Base-by-base conservation (phyloP, 1,140 invertebrate species). In the Amphibalanus amphitrite region DNA sequence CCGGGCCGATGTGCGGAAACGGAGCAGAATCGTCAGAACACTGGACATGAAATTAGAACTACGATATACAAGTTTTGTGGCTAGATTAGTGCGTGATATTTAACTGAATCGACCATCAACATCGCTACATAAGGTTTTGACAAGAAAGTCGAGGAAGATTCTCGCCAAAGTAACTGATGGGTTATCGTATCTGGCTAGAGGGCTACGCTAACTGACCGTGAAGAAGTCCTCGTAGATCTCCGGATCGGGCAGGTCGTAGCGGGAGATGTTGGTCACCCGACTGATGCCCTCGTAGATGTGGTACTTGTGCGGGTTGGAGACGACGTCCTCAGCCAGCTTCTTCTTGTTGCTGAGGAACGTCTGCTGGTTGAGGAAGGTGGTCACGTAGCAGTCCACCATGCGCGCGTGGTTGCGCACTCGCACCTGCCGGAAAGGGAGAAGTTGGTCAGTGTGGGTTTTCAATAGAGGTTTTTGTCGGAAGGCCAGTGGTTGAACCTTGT, bases 401-500 rank as follows among this genome's bases (percentile, higher is more conserved):
- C 95, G 94, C n/a, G 93, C 93, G 78, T 97, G 94, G 79, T 96
- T 95, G 75, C 93, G 86, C 71, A 96, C 93, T 75, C 92, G 88
- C 69, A 95, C 90, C 90, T 92, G 76, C 33, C 81, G 82, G 30
- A 28, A n/a, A 65, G 33, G 40, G 6, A 28, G 28, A 17, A 28
- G 67, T 20, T 30, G 65, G 28, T 1, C 38, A 29, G 30, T 38
- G 17, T 71, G 28, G 0, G 47, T 33, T 47, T 67, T n/a, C n/a
- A n/a, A n/a, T n/a, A n/a, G n/a, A n/a, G n/a, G n/a, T n/a, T n/a
- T n/a, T n/a, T n/a, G n/a, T n/a, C n/a, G n/a, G n/a, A n/a, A n/a
- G n/a, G n/a, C n/a, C n/a, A n/a, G n/a, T n/a, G n/a, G n/a, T n/a
- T n/a, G n/a, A n/a, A n/a, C n/a, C n/a, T n/a, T n/a, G n/a, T n/a